A percentile compares a stretch with the other conserved stretches of the same genome.
phyloP scores from a whole-genome alignment of 2,113 vertebrate species.

The Oostethus manadensis region DNA sequence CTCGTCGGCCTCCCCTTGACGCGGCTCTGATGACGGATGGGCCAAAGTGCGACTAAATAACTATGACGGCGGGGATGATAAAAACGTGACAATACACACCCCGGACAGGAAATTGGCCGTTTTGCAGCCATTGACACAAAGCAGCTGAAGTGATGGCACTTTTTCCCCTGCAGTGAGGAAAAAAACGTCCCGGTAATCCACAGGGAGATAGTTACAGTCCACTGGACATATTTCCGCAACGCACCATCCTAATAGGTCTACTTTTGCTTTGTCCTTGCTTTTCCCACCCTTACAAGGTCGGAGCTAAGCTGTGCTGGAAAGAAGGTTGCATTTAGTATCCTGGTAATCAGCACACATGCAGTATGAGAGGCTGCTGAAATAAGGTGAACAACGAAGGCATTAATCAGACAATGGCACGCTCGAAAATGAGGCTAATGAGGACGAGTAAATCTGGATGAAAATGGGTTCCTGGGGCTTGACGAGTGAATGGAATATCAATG shows the following conservation, averaged over 20 bases:
- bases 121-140: constrained; percentile 64
- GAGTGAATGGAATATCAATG: constrained; percentile 12
- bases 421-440: constrained; percentile 19
- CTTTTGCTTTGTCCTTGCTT: constrained; percentile 8
- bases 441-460: constrained; percentile 14
- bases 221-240: constrained; percentile 40
- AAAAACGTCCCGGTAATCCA: constrained; percentile 29
- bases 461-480: constrained; percentile 22
- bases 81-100: constrained; percentile 66
- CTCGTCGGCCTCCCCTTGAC: constrained; percentile 60
- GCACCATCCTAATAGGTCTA: constrained; percentile 28
- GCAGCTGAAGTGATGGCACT: constrained; percentile 49
- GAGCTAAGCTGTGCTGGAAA: constrained; percentile 6
- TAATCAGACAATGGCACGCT: constrained; percentile 8
- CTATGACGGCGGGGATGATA: constrained; percentile 59
- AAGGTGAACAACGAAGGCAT: constrained; percentile 2
- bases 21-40: constrained; percentile 65
- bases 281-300: constrained; percentile 12
- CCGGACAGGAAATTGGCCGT: constrained; percentile 67
- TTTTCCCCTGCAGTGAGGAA: constrained; percentile 39
- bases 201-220: constrained; percentile 40
- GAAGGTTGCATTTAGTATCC: constrained; percentile 10
- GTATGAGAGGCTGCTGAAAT: not conserved
- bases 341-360: not conserved
- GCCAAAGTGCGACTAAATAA: constrained; percentile 58